A percentile compares a stretch with the other conserved stretches of the same genome.
Evolutionary conservation across 2,113 vertebrate genomes (phyloP).

Genomic region (Reinhardtius hippoglossoides): DNA sequence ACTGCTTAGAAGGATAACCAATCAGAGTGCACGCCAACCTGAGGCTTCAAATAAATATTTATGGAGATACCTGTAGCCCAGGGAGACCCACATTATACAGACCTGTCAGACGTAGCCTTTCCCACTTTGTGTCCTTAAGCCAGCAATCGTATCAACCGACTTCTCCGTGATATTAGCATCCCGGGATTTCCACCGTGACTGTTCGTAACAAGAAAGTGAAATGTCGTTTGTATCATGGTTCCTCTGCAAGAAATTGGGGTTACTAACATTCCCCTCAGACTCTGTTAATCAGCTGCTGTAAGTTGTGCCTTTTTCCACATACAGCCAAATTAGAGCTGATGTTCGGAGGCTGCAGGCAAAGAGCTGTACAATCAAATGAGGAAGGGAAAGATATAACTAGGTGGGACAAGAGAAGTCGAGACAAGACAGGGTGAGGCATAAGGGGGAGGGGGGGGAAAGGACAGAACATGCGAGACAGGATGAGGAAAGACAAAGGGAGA

Average conservation of each 20-base stretch:
- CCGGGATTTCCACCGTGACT: not conserved
- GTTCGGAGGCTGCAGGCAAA: slow-evolving; percentile 57
- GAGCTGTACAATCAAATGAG: slow-evolving; percentile 69
- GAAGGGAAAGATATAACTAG: slow-evolving; percentile 53
- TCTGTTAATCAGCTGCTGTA: slow-evolving; percentile 59
- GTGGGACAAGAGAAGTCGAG: slow-evolving; percentile 66
- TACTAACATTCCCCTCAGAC: slow-evolving; percentile 26
- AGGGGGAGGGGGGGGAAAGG: slow-evolving; percentile 39
- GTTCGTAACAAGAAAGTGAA: slow-evolving; percentile 10
- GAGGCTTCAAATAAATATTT: slow-evolving; percentile 61
- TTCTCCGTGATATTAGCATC: slow-evolving; percentile 22
- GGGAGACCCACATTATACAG: slow-evolving; percentile 42
- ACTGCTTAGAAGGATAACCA: slow-evolving; percentile 49
- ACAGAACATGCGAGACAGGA: slow-evolving; percentile 21
- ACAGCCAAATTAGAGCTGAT: slow-evolving; percentile 67
- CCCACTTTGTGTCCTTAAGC: slow-evolving; percentile 28
- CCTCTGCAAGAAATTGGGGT: slow-evolving; percentile 21
- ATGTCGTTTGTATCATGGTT: slow-evolving; percentile 31
- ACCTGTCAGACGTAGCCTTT: slow-evolving; percentile 18
- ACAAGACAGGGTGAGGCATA: slow-evolving; percentile 41
- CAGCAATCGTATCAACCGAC: slow-evolving; percentile 28
- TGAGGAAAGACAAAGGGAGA: slow-evolving; percentile 8
- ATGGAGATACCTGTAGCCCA: slow-evolving; percentile 60
- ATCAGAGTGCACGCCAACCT: slow-evolving; percentile 30
- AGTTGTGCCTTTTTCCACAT: slow-evolving; percentile 52